Evolutionary conservation across 2,888 invertebrate genomes (phyloP), one percentile per base, ranked within the genome.

Genomic region (Thymelicus lineola): DNA sequence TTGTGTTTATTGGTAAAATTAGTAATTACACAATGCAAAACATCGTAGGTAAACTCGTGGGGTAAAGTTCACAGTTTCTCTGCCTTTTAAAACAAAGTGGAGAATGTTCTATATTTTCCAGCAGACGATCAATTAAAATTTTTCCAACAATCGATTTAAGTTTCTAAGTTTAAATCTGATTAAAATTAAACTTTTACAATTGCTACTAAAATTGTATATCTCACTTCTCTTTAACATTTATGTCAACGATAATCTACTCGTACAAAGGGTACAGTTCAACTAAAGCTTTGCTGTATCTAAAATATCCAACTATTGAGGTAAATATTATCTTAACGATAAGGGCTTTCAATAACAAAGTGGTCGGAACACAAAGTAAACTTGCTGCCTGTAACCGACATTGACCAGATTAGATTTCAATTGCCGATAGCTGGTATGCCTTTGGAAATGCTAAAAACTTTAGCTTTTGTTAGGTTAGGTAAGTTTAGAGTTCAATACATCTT

Each of bases 401-500:
- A 70, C 66, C 73, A 66, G 73, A 69, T 61, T 63, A 73, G 74
- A 75, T 75, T 77, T 76, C 74, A 75, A 73, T 72, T 68, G 70
- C 61, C 35, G 70, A 57, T 62, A 61, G 63, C 36, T 59, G 69
- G 57, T 69, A 59, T 60, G 15, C 48, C 9, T 15, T 17, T 9
- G 50, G 50, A 17, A 50, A 50, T 50, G 6, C 0, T 50, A 9
- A 17, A 50, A 50, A 50, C 15, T 50, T 50, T 50, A 17, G 17
- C 48, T 50, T 17, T 17, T 1, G 50, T 6, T 50, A 46, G 46
- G 14, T 28, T 28, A 28, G 28, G 28, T 28, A 28, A 28, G 28
- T 2, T 28, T 28, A 28, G 28, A n/a, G 28, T 28, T 28, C 28
- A 1, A 5, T 28, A 28, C 28, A 28, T 28, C 28, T 28, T 28